Evolutionary conservation across 2,797 vertebrate genomes (phyloP).

Genomic region (Eulemur mongoz): DNA sequence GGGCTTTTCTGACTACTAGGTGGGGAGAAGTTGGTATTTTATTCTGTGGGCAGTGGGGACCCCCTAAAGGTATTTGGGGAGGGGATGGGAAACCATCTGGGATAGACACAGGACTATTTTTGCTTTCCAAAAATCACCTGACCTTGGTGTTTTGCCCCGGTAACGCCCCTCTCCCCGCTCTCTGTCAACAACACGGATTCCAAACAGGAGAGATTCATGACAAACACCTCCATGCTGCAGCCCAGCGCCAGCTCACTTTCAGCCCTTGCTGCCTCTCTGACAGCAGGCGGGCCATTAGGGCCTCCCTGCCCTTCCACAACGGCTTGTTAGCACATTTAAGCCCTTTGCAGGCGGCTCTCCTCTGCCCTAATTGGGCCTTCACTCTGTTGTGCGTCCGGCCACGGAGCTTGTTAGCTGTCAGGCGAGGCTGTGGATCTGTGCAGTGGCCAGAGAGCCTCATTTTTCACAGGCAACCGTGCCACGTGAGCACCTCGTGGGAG

Average conservation of each 20-base stretch:
- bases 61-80: neutral
- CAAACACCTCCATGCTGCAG: neutral
- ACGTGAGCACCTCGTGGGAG: neutral
- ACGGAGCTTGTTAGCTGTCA: constrained; percentile 67
- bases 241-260: neutral
- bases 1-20: neutral
- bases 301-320: constrained; percentile 38
- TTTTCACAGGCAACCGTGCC: neutral
- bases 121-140: neutral
- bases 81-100: neutral
- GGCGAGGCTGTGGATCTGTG: neutral
- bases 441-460: neutral
- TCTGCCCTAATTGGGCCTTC: constrained; percentile 63
- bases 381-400: neutral
- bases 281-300: constrained; percentile 63
- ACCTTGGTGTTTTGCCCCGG: neutral
- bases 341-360: constrained; percentile 53
- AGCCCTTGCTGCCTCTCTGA: constrained; percentile 46
- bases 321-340: constrained; percentile 66
- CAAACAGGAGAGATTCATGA: neutral
- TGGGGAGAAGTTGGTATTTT: neutral
- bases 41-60: neutral
- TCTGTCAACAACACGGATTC: constrained; percentile 7
- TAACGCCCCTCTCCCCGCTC: neutral
- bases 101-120: too few species aligned